Evolutionary conservation across 92 coral and sea anemone genomes (phyloP), one percentile per base, ranked within the genome.

Genomic region (Metridium senile): DNA sequence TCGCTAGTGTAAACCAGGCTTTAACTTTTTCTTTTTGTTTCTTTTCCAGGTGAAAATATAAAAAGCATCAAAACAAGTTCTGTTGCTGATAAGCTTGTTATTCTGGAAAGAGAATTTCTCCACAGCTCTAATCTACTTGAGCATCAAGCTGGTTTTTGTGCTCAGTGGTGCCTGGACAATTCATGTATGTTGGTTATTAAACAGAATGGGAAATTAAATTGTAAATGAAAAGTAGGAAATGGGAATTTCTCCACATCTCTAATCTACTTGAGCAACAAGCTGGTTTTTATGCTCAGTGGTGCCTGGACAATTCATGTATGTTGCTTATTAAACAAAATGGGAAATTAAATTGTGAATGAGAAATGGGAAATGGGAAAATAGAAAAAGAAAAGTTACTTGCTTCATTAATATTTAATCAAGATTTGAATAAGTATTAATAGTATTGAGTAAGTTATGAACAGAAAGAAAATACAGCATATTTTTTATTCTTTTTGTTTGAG

Each of bases 211-310:
- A n/a, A n/a, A n/a, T n/a, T n/a, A n/a, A n/a, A n/a, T n/a, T n/a
- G n/a, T n/a, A n/a, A n/a, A n/a, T n/a, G n/a, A n/a, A n/a, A n/a
- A n/a, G n/a, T 76, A 52, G 71, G 22, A 66, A 59, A 26, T n/a
- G 32, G 8, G 49, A 39, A 39, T 6, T 39, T 13, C 6, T 39
- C 49, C 6, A 39, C 49, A 4, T 22, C 68, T 59, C 82, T 17
- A 87, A 95, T 72, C 76, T 83, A 35, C 65, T 84, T 47, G 77
- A 89, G 83, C 99, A 95, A 70, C 97, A 95, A 82, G 97, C 90
- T 39, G 99, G 93, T 19, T 95, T 92, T 76, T 95, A 97, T 86
- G 97, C 96, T 26, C 99, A 95, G 77, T 95, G 99, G 99, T 80
- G 88, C 43, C 84, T 95, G 20, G 99, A 95, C 65, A 91, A 85